Evolutionary conservation across 1,140 invertebrate species (phyloP), one percentile per base, ranked within the genome.

Genomic region (Carcinoscorpius rotundicauda): DNA sequence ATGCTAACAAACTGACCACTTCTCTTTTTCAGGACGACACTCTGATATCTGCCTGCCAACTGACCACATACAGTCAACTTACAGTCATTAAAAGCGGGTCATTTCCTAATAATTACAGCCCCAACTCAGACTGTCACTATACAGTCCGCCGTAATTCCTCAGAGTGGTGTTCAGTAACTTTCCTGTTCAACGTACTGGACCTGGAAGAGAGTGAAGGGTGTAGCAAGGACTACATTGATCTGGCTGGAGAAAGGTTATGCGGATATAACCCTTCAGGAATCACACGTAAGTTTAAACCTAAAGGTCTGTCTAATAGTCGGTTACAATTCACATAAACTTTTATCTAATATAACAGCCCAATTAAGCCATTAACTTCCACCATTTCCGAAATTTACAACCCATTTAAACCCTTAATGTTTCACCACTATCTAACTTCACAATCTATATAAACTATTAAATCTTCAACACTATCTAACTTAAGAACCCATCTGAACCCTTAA

Each of bases 171-270:
- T 68, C 69, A 3, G 68, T 70, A 6, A 68, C 67, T 11, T 66
- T 70, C 49, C 65, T 69, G 52, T 70, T 69, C 60, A 68, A 70
- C 49, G 67, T 70, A 3, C 63, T 70, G 65, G 69, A 70, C 53
- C 53, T 70, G 53, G 68, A 70, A 59, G 57, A 60, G 52, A 62
- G 62, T 52, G 60, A 58, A 4, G 67, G 65, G 49, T 70, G 69
- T 50, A 63, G 60, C 58, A 66, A 64, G 49, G 69, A 68, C 61
- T 70, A 69, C 52, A 58, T 70, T 2, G 6, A 63, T 55, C 50
- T 69, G 11, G 64, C 56, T 9, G 68, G 68, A 3, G 64, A 70
- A 53, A 66, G 67, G 48, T 62, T 70, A 62, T 70, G 69, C 60
- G 68, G 68, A 5, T 66, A 64, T 4, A 65, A 66, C 10, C 64